Conservation (phyloP, 2,797 vertebrate genomes). For the Scolopax bukidnonensis region DNA sequence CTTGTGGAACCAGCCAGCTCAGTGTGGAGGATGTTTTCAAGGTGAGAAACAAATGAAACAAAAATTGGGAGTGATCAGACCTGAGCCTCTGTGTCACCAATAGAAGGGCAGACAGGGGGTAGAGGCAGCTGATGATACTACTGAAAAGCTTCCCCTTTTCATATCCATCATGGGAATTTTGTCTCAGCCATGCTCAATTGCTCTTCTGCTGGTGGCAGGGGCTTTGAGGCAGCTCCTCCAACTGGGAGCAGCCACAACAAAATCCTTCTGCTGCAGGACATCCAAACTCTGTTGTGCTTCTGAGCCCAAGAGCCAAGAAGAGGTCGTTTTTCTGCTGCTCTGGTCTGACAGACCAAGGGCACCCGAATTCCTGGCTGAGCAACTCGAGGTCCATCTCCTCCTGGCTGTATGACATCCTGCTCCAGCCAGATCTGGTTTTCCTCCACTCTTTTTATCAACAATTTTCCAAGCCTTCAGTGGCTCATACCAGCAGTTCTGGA, state of each 20-base stretch:
- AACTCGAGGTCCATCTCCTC: neutral
- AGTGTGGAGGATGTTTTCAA: neutral
- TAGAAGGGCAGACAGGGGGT: neutral
- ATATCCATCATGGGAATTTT: neutral
- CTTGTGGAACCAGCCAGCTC: neutral
- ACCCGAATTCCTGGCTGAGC: neutral
- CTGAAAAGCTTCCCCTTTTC: neutral
- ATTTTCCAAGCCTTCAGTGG: neutral
- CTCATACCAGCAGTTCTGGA: neutral
- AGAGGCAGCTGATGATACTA: neutral
- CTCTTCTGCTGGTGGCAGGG: neutral
- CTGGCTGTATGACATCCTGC: neutral
- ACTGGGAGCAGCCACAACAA: neutral
- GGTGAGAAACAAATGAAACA: neutral
- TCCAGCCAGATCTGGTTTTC: neutral
- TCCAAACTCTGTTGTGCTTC: neutral
- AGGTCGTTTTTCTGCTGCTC: neutral
- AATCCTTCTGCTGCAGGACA: accelerated
- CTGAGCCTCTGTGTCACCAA: neutral
- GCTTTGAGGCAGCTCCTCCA: neutral
- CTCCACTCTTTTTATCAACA: neutral
- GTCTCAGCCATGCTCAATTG: neutral
- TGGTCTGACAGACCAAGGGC: neutral
- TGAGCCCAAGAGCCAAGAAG: neutral
- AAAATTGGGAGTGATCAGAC: neutral